Conservation (phyloP, 2,888 invertebrate genomes). For the Pandemis heparana region DNA sequence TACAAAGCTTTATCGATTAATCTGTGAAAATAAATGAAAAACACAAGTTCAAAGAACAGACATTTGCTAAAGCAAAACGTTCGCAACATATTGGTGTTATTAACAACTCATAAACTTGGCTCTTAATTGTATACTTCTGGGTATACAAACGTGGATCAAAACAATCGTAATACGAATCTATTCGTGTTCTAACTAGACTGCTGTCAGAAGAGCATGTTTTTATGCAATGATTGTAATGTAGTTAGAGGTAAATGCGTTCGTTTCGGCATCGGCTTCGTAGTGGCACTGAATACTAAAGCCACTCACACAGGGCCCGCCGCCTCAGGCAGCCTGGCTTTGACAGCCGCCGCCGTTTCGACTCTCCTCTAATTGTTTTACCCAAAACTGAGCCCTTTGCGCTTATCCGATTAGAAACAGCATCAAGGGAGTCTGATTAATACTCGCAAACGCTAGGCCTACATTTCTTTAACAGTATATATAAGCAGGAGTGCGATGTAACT, state of each 20-base stretch:
- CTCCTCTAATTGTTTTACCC: conserved; percentile 38
- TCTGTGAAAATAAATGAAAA: conserved; percentile 28
- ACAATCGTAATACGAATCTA: conserved; percentile 10
- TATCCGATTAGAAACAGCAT: conserved; percentile 28
- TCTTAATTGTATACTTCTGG: not conserved
- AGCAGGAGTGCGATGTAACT: conserved; percentile 21
- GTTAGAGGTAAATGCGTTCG: conserved; percentile 38
- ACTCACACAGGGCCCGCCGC: conserved; percentile 22
- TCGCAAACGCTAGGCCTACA: conserved; percentile 22
- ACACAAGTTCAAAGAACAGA: conserved; percentile 13
- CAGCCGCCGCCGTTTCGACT: conserved; percentile 32
- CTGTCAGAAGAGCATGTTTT: conserved; percentile 22
- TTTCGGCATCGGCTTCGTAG: conserved; percentile 25
- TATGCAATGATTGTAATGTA: conserved; percentile 35
- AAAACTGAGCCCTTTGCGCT: conserved; percentile 38
- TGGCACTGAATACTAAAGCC: conserved; percentile 33
- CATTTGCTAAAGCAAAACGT: not conserved
- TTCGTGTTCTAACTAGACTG: conserved; percentile 11
- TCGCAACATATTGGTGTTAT: conserved; percentile 1
- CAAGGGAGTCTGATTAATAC: conserved; percentile 22
- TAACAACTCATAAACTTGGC: conserved; percentile 4
- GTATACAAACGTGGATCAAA: conserved; percentile 10
- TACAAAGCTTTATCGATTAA: conserved; percentile 28
- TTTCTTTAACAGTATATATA: conserved; percentile 9
- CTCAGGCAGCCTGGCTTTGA: conserved; percentile 40